A percentile compares a stretch with the other conserved stretches of the same genome.
phyloP scores from a whole-genome alignment of 2,113 vertebrate species.

The Xenopus tropicalis region DNA sequence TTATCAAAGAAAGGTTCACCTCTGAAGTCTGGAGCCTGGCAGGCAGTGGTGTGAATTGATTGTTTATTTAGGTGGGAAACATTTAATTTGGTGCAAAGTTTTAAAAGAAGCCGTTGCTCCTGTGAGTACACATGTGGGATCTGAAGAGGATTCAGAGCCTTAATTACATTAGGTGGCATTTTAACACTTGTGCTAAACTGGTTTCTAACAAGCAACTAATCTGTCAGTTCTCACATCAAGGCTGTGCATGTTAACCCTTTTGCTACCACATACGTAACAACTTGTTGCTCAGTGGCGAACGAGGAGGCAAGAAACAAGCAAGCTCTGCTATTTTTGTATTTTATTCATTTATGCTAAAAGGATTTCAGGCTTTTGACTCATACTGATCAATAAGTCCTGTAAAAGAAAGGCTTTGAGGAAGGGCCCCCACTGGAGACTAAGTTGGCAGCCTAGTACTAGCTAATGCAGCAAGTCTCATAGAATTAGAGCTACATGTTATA shows the following conservation, averaged over 20 bases:
- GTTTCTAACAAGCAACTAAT: constrained; percentile 38
- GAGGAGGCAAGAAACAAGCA: neutral
- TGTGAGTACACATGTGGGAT: constrained; percentile 33
- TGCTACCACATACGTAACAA: neutral
- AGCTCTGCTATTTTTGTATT: neutral
- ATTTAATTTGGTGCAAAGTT: constrained; percentile 29
- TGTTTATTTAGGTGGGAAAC: constrained; percentile 39
- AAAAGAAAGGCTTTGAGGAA: too few relatives aligned
- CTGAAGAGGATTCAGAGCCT: constrained; percentile 32
- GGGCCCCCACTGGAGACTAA: too few relatives aligned
- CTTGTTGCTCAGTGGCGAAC: neutral
- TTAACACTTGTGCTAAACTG: constrained; percentile 34
- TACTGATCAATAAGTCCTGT: too few relatives aligned
- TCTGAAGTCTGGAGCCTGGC: constrained; percentile 22
- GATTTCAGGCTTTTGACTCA: too few relatives aligned
- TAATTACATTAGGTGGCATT: constrained; percentile 35
- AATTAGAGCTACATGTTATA: too few relatives aligned
- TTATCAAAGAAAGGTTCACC: neutral
- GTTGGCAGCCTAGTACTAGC: neutral
- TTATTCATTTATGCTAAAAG: too few relatives aligned
- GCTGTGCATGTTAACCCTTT: constrained; percentile 5
- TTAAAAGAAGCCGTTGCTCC: constrained; percentile 27
- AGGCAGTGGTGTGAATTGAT: constrained; percentile 12
- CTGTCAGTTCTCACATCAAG: constrained; percentile 36
- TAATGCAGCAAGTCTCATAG: too few relatives aligned